A percentile compares a stretch with the other conserved stretches of the same genome.
Evolutionary conservation across 2,113 vertebrate genomes (phyloP).

Genomic region (Ardeotis arabs): DNA sequence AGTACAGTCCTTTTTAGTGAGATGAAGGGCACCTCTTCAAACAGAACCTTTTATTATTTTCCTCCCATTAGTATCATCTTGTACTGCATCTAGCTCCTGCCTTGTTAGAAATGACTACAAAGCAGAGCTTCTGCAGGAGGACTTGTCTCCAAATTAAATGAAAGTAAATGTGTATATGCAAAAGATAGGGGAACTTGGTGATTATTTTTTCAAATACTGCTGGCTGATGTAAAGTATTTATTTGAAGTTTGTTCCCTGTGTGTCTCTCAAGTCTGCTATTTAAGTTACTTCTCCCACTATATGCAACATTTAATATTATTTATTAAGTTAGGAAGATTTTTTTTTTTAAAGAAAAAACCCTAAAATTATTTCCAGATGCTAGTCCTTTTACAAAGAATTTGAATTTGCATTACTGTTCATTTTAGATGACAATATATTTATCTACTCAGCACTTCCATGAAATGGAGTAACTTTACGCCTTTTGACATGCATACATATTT

Average conservation of each 20-base stretch:
- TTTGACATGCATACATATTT: background rate
- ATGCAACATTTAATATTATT: background rate
- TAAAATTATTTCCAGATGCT: background rate
- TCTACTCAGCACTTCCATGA: background rate
- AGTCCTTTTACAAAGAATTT: background rate
- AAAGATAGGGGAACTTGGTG: background rate
- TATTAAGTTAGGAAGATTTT: background rate
- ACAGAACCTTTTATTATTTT: background rate
- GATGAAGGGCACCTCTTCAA: background rate
- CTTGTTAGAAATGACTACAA: background rate
- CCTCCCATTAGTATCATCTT: background rate
- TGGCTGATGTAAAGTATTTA: background rate
- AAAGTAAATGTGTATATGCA: background rate
- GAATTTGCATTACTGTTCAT: background rate
- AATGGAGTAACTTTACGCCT: background rate
- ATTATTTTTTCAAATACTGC: background rate
- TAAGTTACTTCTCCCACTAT: background rate
- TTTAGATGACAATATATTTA: background rate
- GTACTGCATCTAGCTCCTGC: background rate
- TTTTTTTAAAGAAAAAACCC: background rate
- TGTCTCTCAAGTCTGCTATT: background rate
- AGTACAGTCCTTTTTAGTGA: background rate
- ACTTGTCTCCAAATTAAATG: background rate
- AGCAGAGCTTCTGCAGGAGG: background rate
- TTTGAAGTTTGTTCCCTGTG: background rate